phyloP scores from a whole-genome alignment of 2,888 invertebrate species.

The Aspidiotus destructor region DNA sequence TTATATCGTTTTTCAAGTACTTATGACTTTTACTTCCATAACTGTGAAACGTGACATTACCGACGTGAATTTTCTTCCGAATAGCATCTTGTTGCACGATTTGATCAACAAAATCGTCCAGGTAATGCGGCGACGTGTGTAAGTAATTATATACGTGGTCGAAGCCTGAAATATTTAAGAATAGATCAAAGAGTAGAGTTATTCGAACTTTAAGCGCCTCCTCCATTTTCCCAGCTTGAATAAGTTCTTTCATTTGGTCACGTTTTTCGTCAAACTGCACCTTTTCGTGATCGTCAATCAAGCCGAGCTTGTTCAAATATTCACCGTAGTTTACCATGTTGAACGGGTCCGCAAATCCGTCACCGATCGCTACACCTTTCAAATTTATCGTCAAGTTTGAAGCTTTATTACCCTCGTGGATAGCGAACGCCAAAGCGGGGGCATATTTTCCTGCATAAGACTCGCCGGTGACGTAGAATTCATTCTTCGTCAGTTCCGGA shows the following conservation, averaged over 20 bases:
- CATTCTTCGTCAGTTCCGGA: slow-evolving; percentile 59
- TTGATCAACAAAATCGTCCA: slow-evolving; percentile 35
- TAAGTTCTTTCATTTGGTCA: slow-evolving; percentile 49
- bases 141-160: slow-evolving; percentile 66
- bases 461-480: slow-evolving; percentile 82
- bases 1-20: slow-evolving; percentile 63
- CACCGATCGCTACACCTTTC: slow-evolving; percentile 64
- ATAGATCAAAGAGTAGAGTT: slow-evolving; percentile 50
- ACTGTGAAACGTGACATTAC: slow-evolving; percentile 60
- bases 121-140: slow-evolving; percentile 44
- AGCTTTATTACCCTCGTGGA: slow-evolving; percentile 46
- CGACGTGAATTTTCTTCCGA: slow-evolving; percentile 67
- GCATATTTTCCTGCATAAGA: slow-evolving; percentile 76
- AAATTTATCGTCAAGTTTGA: slow-evolving; percentile 54
- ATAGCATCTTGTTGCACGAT: slow-evolving; percentile 35
- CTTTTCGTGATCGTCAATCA: slow-evolving; percentile 47
- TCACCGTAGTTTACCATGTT: slow-evolving; percentile 68
- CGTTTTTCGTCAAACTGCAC: slow-evolving; percentile 54
- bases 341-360: slow-evolving; percentile 68
- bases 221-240: slow-evolving; percentile 53
- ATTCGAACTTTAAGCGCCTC: slow-evolving; percentile 66
- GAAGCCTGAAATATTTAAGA: slow-evolving; percentile 66
- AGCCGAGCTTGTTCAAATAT: slow-evolving; percentile 67
- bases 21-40: slow-evolving; percentile 54
- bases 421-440: slow-evolving; percentile 66